Evolutionary conservation across 2,113 vertebrate genomes (phyloP).

Genomic region (Chloropsis cyanopogon): DNA sequence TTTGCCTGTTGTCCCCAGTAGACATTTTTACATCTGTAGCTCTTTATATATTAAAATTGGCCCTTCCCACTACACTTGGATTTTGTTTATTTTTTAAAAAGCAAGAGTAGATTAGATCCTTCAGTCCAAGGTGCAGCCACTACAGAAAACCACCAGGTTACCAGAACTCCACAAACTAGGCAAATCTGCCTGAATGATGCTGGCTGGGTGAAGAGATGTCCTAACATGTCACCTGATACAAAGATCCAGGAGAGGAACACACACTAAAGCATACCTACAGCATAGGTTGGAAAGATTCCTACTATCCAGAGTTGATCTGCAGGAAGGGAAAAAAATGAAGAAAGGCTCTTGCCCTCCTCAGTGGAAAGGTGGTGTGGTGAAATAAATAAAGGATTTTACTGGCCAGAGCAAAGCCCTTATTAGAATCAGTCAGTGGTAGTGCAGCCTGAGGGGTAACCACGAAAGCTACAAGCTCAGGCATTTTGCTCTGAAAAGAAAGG

Average conservation of each 20-base stretch:
- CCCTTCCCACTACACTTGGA: neutral
- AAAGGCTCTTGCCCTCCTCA: neutral
- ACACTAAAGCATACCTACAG: neutral
- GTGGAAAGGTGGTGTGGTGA: neutral
- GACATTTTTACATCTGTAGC: neutral
- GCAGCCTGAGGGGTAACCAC: slow-evolving; percentile 31
- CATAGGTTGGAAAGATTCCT: neutral
- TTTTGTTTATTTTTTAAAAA: neutral
- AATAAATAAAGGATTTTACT: slow-evolving; percentile 31
- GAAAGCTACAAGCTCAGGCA: slow-evolving; percentile 32
- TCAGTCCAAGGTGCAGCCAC: neutral
- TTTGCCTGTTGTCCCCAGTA: neutral
- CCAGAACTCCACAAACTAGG: neutral
- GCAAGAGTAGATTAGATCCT: neutral
- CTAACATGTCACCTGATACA: neutral
- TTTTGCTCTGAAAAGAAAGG: slow-evolving; percentile 55
- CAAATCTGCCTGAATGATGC: neutral
- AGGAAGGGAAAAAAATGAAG: neutral
- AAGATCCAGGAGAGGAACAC: neutral
- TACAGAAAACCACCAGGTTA: neutral
- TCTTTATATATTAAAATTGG: neutral
- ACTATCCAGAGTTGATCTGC: neutral
- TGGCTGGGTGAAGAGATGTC: neutral
- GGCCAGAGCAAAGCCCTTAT: slow-evolving; percentile 3
- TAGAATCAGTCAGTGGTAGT: slow-evolving; percentile 2